Conservation (phyloP, 2,113 vertebrate genomes). For the Siniperca knerii region DNA sequence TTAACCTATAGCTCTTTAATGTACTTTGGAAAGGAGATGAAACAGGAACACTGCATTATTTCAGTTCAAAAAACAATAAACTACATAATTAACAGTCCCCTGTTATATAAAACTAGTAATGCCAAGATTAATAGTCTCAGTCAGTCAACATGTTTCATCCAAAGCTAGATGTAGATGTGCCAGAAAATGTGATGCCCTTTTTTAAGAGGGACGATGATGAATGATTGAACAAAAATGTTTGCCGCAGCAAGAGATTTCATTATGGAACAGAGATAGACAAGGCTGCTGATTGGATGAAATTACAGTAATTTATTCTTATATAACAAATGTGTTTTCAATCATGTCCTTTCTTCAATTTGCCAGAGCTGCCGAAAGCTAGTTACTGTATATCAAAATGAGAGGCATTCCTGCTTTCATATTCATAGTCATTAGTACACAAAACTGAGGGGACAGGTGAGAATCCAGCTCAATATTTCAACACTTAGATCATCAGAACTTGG, state of each 20-base stretch:
- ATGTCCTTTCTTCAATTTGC: conserved; percentile 10
- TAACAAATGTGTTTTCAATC: conserved; percentile 20
- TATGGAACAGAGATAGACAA: neutral
- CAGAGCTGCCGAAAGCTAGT: conserved; percentile 18
- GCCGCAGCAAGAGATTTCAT: neutral
- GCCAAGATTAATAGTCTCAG: neutral
- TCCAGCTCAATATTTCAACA: neutral
- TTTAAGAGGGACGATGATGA: neutral
- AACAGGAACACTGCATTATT: neutral
- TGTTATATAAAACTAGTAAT: conserved; percentile 2
- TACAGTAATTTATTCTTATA: conserved; percentile 26
- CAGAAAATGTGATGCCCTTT: neutral
- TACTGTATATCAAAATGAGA: neutral
- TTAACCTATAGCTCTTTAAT: neutral
- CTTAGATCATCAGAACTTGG: neutral
- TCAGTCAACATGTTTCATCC: conserved; percentile 11
- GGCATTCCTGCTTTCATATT: neutral
- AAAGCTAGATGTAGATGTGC: neutral
- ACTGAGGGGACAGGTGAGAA: neutral
- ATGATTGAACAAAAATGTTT: conserved; percentile 19
- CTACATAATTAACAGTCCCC: neutral
- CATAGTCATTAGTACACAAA: neutral
- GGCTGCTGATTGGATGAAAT: conserved; percentile 13
- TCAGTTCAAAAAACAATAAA: neutral
- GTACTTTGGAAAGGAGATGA: neutral